Conservation (phyloP, 2,888 invertebrate genomes). For the Chaetogeoica ovagalla region DNA sequence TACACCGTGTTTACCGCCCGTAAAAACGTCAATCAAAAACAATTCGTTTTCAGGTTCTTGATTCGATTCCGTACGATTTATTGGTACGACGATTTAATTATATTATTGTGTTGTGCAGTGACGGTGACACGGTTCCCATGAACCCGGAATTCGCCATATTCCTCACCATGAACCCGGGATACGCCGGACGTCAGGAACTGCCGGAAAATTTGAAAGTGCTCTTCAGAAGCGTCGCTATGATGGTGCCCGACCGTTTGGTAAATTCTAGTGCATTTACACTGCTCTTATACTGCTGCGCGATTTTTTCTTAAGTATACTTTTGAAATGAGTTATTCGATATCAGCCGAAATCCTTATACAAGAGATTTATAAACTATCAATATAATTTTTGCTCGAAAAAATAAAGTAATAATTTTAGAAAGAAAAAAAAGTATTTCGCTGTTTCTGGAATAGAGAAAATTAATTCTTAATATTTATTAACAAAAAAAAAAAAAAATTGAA, state of each 20-base stretch:
- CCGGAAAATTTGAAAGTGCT: slow-evolving; percentile 98
- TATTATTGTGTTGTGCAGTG: slow-evolving; percentile 61
- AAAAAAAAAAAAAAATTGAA: too few species aligned
- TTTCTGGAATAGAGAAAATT: too few species aligned
- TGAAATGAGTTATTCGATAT: too few species aligned
- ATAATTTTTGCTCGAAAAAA: too few species aligned
- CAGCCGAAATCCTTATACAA: too few species aligned
- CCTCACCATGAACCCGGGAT: slow-evolving; percentile 98
- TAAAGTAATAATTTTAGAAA: too few species aligned
- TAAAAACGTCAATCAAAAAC: slow-evolving; percentile 88
- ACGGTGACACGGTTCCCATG: slow-evolving; percentile 89
- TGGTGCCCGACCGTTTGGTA: slow-evolving; percentile 93
- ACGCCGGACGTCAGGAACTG: slow-evolving; percentile 92
- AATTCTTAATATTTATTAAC: too few species aligned
- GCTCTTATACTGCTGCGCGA: too few species aligned
- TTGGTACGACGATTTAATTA: background rate
- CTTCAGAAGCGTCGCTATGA: slow-evolving; percentile 97
- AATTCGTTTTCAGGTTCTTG: slow-evolving; percentile 67
- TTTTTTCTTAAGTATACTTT: too few species aligned
- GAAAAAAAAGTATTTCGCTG: too few species aligned
- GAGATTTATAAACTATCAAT: too few species aligned
- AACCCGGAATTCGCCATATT: slow-evolving; percentile 96
- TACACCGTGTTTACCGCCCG: slow-evolving; percentile 89
- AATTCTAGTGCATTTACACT: background rate
- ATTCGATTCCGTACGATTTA: too few species aligned